Evolutionary conservation across 2,113 vertebrate genomes (phyloP), one percentile per base, ranked within the genome.

Genomic region (Oostethus manadensis): DNA sequence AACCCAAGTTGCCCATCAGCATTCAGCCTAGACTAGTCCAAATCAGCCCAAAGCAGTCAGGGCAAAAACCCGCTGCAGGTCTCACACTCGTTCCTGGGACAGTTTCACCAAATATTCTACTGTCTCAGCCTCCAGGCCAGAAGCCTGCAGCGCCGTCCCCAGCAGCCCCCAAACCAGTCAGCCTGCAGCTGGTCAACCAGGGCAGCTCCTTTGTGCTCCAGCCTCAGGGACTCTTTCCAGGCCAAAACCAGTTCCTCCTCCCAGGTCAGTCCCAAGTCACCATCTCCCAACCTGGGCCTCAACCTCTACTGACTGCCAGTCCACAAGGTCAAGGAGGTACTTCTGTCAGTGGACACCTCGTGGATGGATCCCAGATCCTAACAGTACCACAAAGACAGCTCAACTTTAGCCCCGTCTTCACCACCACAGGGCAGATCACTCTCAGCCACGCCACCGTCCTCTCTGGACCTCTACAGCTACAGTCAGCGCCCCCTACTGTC

Each of bases 11-110:
- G 51, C 88, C 88, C n/a, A 68, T 91, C 70, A 92, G 75, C 81
- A 91, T 92, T 18, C 90, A 92, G 62, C 89, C 90, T 33, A 78
- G 89, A 48, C 64, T 91, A 50, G 86, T 92, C 22, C 90, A 92
- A 55, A 91, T 91, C 3, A 92, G 89, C 68, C 90, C 90, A 50
- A 92, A 91, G 55, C 88, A 85, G 7, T 58, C 82, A 3, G 88
- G 83, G 35, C 88, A 89, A 42, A 92, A 89, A 66, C 62, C 77
- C 26, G 16, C 83, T 0, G 58, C 82, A n/a, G 84, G 87, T 67
- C 84, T 91, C 1, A 73, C 88, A 0, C 89, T 91, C 29, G 82
- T 90, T 14, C 84, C 88, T 6, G 84, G 87, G 46, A 83, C 82
- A 1, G 54, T 75, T 10, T 80, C 89, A 1, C 78, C 84, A 59